phyloP scores from a whole-genome alignment of 2,113 vertebrate species.

The Alligator sinensis region DNA sequence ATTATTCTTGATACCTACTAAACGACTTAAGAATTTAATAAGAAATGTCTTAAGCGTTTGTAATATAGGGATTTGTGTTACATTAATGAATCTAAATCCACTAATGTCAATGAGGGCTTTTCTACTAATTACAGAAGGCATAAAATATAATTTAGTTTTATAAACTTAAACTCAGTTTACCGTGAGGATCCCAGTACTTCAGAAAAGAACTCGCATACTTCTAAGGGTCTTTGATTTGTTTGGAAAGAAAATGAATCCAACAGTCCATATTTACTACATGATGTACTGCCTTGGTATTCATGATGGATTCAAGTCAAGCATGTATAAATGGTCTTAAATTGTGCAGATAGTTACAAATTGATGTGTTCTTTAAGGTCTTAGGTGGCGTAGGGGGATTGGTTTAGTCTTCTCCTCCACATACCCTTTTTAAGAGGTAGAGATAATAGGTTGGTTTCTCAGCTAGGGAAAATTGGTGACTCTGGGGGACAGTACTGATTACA shows the following conservation, averaged over 20 bases:
- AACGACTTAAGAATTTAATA: neutral
- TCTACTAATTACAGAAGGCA: neutral
- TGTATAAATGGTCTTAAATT: neutral
- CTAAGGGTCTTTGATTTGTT: neutral
- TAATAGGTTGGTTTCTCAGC: neutral
- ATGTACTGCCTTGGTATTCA: neutral
- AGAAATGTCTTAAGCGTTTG: neutral
- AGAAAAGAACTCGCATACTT: neutral
- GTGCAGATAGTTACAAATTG: no score
- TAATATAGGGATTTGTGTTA: neutral
- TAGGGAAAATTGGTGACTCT: neutral
- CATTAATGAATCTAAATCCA: neutral
- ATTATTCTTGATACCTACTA: neutral
- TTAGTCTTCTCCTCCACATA: neutral
- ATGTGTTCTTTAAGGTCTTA: neutral
- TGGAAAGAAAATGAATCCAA: neutral
- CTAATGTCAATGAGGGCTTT: neutral
- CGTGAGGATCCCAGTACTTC: neutral
- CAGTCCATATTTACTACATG: neutral
- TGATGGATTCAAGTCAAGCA: neutral
- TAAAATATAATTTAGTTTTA: neutral
- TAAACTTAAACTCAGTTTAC: neutral
- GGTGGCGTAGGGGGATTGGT: neutral
- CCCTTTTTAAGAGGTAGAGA: neutral
- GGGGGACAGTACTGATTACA: neutral